Percentiles rank a stretch among this genome's conserved stretches.
Conservation (phyloP, 2,113 vertebrate species). For the Notothenia coriiceps region DNA sequence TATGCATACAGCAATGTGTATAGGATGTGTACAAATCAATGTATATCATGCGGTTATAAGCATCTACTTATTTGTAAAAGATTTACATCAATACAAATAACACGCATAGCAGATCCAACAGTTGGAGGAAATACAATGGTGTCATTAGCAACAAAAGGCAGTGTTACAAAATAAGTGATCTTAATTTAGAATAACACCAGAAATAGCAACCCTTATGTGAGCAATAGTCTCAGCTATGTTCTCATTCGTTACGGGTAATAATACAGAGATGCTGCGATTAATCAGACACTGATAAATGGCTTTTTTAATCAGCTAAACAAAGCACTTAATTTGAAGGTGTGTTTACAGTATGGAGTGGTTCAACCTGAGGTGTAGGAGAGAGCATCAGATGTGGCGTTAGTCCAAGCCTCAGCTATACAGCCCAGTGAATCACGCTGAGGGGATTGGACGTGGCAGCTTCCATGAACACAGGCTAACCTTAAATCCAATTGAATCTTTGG, state of each 20-base stretch:
- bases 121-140: neutral
- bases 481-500: conserved; percentile 67
- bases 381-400: neutral
- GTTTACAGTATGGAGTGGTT: neutral
- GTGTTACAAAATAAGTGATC: conserved; percentile 18
- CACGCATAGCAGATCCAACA: neutral
- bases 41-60: no score
- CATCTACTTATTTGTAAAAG: no score
- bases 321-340: conserved; percentile 13
- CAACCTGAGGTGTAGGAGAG: conserved; percentile 3
- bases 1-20: no score
- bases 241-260: conserved; percentile 47
- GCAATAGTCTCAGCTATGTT: conserved; percentile 23
- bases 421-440: conserved; percentile 50
- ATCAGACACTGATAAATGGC: conserved; percentile 38
- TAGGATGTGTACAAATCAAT: no score
- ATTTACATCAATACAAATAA: conserved; percentile 17
- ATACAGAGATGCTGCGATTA: conserved; percentile 44
- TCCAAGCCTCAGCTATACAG: conserved; percentile 27
- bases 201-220: conserved; percentile 12
- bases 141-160: conserved; percentile 15
- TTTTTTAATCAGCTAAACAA: conserved; percentile 34
- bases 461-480: conserved; percentile 62
- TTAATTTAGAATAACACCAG: conserved; percentile 30
- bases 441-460: conserved; percentile 59